These are phyloP conservation scores for Catharus bicknelli DNA, from an alignment of 2,113 vertebrate genomes.

Conservation along the genomic window DNA sequence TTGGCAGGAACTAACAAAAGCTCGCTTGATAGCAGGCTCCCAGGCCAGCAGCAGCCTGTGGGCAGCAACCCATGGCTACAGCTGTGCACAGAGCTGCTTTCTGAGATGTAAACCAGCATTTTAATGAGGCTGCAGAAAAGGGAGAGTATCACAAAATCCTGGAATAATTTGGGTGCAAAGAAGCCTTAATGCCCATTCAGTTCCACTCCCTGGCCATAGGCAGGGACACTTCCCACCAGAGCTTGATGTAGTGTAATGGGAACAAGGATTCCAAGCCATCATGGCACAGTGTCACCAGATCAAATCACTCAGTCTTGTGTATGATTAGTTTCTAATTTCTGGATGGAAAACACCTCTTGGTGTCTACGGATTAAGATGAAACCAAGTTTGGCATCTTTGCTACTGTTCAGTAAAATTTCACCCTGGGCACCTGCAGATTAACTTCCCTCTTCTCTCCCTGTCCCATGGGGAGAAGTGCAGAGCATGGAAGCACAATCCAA, in stretches of 20 bases:
- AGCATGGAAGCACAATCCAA: background rate
- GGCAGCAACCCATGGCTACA: background rate
- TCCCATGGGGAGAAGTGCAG: background rate
- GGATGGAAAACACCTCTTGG: background rate
- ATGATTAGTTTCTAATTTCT: background rate
- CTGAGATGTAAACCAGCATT: background rate
- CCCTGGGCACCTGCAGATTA: background rate
- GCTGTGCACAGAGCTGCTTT: background rate
- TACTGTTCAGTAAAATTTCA: background rate
- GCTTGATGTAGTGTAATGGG: background rate
- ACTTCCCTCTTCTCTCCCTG: background rate
- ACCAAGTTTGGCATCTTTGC: background rate
- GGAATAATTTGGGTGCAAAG: background rate
- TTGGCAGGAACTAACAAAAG: conserved; percentile 40
- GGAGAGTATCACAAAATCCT: background rate
- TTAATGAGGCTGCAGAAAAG: background rate
- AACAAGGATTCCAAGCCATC: background rate
- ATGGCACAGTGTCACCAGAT: background rate
- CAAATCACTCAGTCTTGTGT: background rate
- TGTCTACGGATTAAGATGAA: background rate
- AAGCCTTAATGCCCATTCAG: background rate
- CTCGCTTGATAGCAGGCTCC: background rate
- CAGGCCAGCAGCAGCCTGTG: background rate
- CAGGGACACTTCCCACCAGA: background rate
- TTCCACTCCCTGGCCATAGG: background rate